These are phyloP conservation scores for Tragelaphus strepsiceros DNA, from an alignment of 2,113 vertebrate species.

Conservation along the genomic window DNA sequence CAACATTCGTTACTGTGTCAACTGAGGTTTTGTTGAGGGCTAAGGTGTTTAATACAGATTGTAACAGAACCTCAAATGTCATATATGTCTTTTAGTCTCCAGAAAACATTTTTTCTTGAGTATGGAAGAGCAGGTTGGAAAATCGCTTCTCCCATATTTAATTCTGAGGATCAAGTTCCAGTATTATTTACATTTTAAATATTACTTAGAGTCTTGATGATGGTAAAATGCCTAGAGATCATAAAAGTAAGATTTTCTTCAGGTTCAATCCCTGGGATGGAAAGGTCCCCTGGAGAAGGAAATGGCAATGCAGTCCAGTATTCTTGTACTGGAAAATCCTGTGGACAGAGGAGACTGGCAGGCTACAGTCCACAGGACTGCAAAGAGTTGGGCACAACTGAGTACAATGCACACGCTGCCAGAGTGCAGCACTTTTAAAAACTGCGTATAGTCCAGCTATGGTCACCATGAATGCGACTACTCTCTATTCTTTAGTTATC, in stretches of 20 bases:
- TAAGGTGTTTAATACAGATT: neutral
- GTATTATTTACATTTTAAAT: constrained; percentile 26
- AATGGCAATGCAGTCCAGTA: neutral
- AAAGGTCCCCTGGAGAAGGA: neutral
- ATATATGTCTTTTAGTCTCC: neutral
- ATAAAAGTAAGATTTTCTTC: neutral
- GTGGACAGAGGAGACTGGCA: neutral
- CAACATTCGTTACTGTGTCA: neutral
- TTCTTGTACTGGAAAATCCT: neutral
- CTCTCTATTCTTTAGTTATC: neutral
- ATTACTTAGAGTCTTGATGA: neutral
- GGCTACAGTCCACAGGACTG: neutral
- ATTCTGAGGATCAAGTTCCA: neutral
- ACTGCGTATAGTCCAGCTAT: neutral
- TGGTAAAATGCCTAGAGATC: neutral
- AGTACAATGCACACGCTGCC: neutral
- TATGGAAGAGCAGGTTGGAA: neutral
- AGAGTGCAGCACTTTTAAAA: neutral
- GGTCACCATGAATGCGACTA: neutral
- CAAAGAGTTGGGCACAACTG: neutral
- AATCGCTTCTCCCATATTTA: neutral
- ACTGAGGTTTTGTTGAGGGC: neutral
- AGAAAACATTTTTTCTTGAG: neutral
- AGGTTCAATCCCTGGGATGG: neutral
- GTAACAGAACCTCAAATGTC: neutral